A percentile compares a stretch with the other conserved stretches of the same genome.
These are phyloP conservation scores for Aphrocallistes beatrix DNA, from an alignment of 37 sponge, comb jelly and placozoan genomes.

Conservation along the genomic window DNA sequence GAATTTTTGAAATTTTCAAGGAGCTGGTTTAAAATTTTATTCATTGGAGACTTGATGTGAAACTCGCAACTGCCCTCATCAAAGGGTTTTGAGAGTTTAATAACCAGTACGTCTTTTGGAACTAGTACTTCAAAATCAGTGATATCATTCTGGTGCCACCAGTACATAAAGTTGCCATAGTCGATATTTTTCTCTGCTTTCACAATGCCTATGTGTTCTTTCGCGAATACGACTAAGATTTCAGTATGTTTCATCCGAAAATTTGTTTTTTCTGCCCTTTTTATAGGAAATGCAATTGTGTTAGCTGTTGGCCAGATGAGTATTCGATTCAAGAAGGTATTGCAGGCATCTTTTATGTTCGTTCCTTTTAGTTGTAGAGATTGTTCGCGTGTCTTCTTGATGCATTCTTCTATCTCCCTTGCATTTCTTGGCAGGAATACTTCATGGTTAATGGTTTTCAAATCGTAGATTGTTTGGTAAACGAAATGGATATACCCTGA, in stretches of 20 bases:
- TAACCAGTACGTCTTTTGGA: not conserved
- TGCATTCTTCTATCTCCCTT: not conserved
- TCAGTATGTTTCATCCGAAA: not conserved
- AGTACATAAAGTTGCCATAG: not conserved
- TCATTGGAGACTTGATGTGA: not conserved
- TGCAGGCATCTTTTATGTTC: not conserved
- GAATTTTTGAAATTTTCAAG: not conserved
- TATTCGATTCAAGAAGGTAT: not conserved
- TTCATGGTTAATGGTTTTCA: not conserved
- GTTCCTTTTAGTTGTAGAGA: not conserved
- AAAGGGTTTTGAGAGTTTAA: not conserved
- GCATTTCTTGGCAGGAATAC: not conserved
- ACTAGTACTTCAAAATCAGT: not conserved
- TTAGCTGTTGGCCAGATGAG: not conserved
- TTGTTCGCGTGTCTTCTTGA: not conserved
- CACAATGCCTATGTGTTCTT: not conserved
- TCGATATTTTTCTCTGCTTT: not conserved
- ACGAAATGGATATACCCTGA: not conserved
- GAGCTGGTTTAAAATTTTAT: not conserved
- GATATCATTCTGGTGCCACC: not conserved
- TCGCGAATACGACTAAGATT: not conserved
- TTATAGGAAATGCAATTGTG: conserved; percentile 8
- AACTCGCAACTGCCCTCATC: not conserved
- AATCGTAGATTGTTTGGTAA: not conserved
- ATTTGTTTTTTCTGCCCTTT: not conserved